A percentile compares a stretch with the other conserved stretches of the same genome.
phyloP scores from a whole-genome alignment of 2,888 invertebrate genomes.

The Tetanocera ferruginea region DNA sequence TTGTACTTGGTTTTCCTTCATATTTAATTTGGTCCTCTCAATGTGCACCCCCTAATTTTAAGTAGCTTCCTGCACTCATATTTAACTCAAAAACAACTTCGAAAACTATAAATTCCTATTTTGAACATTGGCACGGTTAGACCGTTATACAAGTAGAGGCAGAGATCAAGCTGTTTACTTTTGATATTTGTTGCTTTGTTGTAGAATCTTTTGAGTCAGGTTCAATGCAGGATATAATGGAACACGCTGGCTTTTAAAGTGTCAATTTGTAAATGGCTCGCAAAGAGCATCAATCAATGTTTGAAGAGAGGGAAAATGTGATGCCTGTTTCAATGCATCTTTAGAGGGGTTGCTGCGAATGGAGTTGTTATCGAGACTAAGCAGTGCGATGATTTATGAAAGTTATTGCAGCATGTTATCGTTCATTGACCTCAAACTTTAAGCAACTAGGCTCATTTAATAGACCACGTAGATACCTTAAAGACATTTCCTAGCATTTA shows the following conservation, averaged over 20 bases:
- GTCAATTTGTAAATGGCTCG: constrained; percentile 35
- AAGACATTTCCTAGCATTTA: too few species aligned
- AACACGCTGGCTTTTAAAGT: constrained; percentile 13
- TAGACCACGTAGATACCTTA: too few species aligned
- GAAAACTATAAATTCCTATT: constrained; percentile 13
- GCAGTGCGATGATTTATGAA: not conserved
- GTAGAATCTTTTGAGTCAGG: not conserved
- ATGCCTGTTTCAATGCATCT: not conserved
- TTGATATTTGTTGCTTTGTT: not conserved
- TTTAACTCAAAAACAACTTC: not conserved
- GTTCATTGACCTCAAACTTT: not conserved
- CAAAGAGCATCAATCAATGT: constrained; percentile 13
- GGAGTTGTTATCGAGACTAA: not conserved
- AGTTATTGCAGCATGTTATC: not conserved
- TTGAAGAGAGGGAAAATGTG: not conserved
- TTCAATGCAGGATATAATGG: not conserved
- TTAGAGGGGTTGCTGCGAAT: not conserved
- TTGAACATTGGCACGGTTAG: not conserved
- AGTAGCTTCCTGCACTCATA: not conserved
- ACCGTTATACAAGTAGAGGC: not conserved
- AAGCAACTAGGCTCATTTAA: not conserved
- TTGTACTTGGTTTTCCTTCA: not conserved
- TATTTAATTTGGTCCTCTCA: constrained; percentile 1
- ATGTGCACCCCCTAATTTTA: not conserved
- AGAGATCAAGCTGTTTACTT: not conserved